phyloP scores from a whole-genome alignment of 2,113 vertebrate genomes.

The Pachyramphus minor region DNA sequence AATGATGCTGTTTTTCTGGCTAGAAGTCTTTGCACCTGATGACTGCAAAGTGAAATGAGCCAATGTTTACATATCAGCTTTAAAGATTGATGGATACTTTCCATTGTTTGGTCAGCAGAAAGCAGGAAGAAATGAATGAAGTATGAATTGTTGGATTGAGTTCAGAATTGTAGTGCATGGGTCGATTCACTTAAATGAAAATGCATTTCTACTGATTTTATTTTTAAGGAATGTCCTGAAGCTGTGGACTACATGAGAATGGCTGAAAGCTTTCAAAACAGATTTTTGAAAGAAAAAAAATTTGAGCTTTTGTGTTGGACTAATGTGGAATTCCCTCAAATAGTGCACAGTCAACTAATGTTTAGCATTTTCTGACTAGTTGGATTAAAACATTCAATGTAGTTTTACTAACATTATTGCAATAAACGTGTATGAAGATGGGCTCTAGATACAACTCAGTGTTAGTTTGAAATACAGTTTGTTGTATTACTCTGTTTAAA shows the following conservation, averaged over 20 bases:
- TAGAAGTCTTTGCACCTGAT: background rate
- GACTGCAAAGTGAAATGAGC: background rate
- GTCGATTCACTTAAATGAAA: background rate
- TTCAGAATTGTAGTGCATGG: background rate
- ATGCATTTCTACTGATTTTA: background rate
- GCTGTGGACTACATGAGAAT: background rate
- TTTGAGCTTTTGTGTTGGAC: background rate
- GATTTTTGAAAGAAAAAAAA: background rate
- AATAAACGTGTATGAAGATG: background rate
- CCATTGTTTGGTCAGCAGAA: background rate
- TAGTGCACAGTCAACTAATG: background rate
- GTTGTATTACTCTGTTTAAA: background rate
- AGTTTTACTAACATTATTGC: background rate
- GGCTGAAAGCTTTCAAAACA: background rate
- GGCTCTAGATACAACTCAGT: background rate
- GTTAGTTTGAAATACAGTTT: background rate
- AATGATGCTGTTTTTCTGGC: background rate
- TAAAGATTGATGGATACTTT: background rate
- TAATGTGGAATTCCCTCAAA: background rate
- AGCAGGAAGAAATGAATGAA: background rate
- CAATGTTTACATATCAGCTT: background rate
- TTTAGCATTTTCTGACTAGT: background rate
- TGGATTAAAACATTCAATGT: background rate
- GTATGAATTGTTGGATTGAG: accelerated
- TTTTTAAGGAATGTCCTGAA: background rate